These are phyloP conservation scores for Hirudinaria manillensis DNA, from an alignment of 2,888 invertebrate genomes.

Conservation along the genomic window DNA sequence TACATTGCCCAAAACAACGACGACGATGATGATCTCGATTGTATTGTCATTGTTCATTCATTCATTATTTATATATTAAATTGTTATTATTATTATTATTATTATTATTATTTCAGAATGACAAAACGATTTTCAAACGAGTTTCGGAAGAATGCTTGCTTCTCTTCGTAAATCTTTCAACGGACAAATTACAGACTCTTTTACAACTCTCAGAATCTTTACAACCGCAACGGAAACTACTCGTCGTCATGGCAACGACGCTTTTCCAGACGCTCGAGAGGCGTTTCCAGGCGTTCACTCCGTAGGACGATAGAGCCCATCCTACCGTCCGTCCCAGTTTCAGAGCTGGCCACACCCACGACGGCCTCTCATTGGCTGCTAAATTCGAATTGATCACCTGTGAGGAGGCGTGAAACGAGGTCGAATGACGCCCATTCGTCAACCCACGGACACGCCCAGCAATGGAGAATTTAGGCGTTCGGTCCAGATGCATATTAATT, in stretches of 20 bases:
- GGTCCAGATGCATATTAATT: slow-evolving; percentile 16
- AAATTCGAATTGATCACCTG: slow-evolving; percentile 18
- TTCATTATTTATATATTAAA: no score
- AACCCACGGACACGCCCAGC: slow-evolving; percentile 3
- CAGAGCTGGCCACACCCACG: neutral
- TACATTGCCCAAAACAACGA: no score
- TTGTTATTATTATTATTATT: no score
- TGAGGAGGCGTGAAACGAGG: slow-evolving; percentile 14
- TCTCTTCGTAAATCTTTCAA: no score
- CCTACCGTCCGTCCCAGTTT: slow-evolving; percentile 12
- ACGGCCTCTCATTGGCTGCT: slow-evolving; percentile 11
- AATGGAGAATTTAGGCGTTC: slow-evolving; percentile 2
- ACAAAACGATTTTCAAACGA: no score
- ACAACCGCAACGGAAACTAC: neutral
- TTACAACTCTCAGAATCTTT: neutral
- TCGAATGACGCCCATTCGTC: slow-evolving; percentile 16
- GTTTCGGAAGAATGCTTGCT: no score
- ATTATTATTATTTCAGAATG: no score
- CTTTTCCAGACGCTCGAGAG: neutral
- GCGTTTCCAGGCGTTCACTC: slow-evolving; percentile 13
- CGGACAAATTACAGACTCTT: neutral
- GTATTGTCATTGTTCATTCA: no score
- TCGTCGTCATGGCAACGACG: neutral
- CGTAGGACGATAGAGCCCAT: neutral
- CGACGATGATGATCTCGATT: no score